phyloP scores from a whole-genome alignment of 1,140 invertebrate genomes.

The Lepidurus couesii region DNA sequence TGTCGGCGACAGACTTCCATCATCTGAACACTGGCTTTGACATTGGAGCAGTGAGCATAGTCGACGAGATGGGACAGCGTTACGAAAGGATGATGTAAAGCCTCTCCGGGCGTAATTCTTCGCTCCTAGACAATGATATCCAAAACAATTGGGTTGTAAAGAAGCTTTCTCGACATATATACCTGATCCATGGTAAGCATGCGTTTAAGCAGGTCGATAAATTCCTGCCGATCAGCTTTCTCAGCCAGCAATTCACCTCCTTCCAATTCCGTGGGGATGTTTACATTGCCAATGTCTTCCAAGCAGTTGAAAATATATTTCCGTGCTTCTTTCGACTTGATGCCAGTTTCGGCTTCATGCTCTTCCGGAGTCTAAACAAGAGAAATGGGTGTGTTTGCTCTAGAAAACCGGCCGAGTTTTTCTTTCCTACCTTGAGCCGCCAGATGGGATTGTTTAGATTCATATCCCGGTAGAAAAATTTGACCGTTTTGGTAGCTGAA shows the following conservation, averaged over 20 bases:
- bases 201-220: constrained; percentile 91
- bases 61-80: constrained; percentile 87
- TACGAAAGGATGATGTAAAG: constrained; percentile 91
- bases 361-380: constrained; percentile 78
- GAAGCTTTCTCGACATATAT: neutral
- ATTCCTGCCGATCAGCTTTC: constrained; percentile 91
- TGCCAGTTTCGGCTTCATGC: constrained; percentile 94
- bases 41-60: constrained; percentile 93
- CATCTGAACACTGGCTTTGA: constrained; percentile 91
- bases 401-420: constrained; percentile 3
- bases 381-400: neutral
- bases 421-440: constrained; percentile 68
- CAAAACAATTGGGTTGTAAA: constrained; percentile 3
- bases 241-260: constrained; percentile 90
- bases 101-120: constrained; percentile 89
- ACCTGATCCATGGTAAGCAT: constrained; percentile 98
- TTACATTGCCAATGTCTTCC: constrained; percentile 94
- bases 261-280: constrained; percentile 93
- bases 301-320: constrained; percentile 99
- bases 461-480: constrained; percentile 96
- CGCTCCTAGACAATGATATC: constrained; percentile 58
- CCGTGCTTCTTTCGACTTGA: constrained; percentile 97
- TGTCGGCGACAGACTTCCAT: constrained; percentile 72
- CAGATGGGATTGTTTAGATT: constrained; percentile 96
- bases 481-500: constrained; percentile 94